Percentiles rank a stretch among this genome's conserved stretches.
Conservation (phyloP, 2,888 invertebrate genomes). For the Mythimna pallens region DNA sequence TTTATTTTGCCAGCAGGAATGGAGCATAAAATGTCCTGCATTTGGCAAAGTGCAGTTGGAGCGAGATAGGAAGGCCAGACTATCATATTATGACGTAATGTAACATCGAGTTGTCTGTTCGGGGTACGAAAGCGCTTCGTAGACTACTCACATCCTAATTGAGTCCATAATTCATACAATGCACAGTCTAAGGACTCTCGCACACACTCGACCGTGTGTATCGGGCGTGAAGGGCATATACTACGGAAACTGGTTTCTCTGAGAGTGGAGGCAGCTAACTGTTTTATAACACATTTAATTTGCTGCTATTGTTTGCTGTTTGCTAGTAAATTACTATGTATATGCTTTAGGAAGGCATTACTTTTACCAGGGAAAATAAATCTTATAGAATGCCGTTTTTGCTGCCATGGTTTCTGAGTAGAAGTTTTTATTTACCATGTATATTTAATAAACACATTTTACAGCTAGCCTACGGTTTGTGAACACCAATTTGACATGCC, state of each 20-base stretch:
- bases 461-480: not conserved
- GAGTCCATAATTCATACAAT: slow-evolving; percentile 54
- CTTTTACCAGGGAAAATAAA: not conserved
- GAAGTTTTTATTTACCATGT: not conserved
- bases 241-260: slow-evolving; percentile 66
- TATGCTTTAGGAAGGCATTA: slow-evolving; percentile 13
- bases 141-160: slow-evolving; percentile 48
- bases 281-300: slow-evolving; percentile 62
- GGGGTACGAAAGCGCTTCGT: slow-evolving; percentile 13
- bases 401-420: not conserved
- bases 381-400: not conserved
- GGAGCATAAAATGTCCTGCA: not conserved
- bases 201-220: slow-evolving; percentile 56
- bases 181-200: slow-evolving; percentile 55
- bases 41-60: not conserved
- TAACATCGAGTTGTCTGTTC: not conserved
- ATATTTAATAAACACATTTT: not conserved
- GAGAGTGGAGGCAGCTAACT: slow-evolving; percentile 59
- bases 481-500: not conserved
- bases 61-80: not conserved
- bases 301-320: slow-evolving; percentile 58
- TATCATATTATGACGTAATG: not conserved
- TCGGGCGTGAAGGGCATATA: slow-evolving; percentile 66
- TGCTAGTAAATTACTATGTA: slow-evolving; percentile 20
- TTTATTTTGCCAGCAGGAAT: not conserved